phyloP scores from a whole-genome alignment of 2,888 invertebrate species.

The Ochropleura plecta region DNA sequence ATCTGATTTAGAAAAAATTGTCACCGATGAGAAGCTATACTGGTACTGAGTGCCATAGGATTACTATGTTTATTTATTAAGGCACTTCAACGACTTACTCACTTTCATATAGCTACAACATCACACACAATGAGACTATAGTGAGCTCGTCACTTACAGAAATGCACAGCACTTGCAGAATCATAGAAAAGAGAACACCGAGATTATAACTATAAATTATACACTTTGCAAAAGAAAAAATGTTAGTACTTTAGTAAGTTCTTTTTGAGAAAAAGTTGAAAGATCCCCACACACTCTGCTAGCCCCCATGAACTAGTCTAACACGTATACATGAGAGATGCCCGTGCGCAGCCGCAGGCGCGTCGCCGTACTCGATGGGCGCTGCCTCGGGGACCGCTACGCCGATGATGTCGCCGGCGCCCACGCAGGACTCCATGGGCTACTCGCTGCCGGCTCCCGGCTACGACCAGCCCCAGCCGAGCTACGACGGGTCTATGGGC shows the following conservation, averaged over 20 bases:
- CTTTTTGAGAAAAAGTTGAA: slow-evolving; percentile 19
- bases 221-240: too few species aligned
- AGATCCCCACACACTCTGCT: slow-evolving; percentile 47
- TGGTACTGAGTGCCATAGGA: background rate
- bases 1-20: background rate
- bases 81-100: background rate
- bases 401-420: slow-evolving; percentile 98
- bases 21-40: background rate
- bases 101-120: too few species aligned
- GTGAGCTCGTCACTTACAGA: too few species aligned
- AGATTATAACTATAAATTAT: too few species aligned
- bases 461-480: slow-evolving; percentile 96
- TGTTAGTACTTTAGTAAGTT: too few species aligned
- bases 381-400: slow-evolving; percentile 97
- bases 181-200: too few species aligned
- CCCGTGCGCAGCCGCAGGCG: slow-evolving; percentile 91
- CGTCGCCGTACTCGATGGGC: slow-evolving; percentile 96
- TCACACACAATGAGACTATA: too few species aligned
- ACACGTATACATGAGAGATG: slow-evolving; percentile 62
- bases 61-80: background rate
- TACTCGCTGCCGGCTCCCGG: slow-evolving; percentile 98
- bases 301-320: slow-evolving; percentile 33
- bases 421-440: slow-evolving; percentile 97
- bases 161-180: too few species aligned
- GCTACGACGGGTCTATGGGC: slow-evolving; percentile 96